Evolutionary conservation across 2,888 invertebrate genomes (phyloP).

Genomic region (Lasioglossum pauxillum): DNA sequence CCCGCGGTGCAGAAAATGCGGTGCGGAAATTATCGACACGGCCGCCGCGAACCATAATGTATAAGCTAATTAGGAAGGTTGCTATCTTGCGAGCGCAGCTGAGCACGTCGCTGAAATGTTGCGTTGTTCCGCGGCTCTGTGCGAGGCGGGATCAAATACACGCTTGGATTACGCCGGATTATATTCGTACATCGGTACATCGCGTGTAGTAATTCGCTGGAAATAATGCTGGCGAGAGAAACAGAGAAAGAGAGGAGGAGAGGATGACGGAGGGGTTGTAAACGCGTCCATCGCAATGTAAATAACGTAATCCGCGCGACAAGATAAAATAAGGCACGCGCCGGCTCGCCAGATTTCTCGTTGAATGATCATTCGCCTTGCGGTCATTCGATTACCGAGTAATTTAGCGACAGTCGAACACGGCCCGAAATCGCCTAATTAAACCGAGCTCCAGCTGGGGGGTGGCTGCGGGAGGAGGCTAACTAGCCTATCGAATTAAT

Average conservation of each 20-base stretch:
- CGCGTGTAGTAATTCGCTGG: constrained; percentile 43
- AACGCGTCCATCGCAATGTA: not conserved
- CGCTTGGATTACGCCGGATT: constrained; percentile 53
- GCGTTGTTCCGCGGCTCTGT: constrained; percentile 38
- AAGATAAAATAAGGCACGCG: constrained; percentile 42
- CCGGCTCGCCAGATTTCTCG: constrained; percentile 6
- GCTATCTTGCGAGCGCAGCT: constrained; percentile 49
- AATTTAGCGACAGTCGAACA: constrained; percentile 50
- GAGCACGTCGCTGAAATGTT: constrained; percentile 42
- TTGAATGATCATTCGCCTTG: constrained; percentile 5
- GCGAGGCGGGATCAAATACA: constrained; percentile 43
- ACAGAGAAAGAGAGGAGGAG: not conserved
- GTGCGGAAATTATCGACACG: constrained; percentile 4
- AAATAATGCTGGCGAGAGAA: constrained; percentile 37
- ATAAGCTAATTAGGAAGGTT: constrained; percentile 44
- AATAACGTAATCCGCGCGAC: constrained; percentile 33
- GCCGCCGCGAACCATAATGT: not conserved
- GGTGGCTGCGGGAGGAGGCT: not conserved
- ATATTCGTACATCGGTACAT: constrained; percentile 58
- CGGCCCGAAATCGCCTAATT: constrained; percentile 36
- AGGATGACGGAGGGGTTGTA: not conserved
- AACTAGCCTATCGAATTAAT: not conserved
- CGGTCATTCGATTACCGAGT: constrained; percentile 41
- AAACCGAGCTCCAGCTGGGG: not conserved
- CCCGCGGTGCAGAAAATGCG: not conserved